Conservation (phyloP, 2,888 invertebrate species). For the Nomada goodeniana region DNA sequence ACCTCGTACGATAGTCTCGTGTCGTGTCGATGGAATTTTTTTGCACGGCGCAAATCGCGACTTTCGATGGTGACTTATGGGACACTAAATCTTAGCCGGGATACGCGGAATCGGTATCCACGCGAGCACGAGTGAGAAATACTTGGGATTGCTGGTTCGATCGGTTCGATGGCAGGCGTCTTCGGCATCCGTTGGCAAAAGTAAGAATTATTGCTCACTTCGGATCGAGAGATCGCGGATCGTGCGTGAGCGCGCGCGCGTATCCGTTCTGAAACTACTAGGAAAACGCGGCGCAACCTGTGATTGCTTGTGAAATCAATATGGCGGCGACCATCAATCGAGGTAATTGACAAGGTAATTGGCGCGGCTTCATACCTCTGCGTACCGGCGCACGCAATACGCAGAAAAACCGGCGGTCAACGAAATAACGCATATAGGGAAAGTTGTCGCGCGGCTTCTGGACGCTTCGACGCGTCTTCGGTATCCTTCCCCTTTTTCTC, state of each 20-base stretch:
- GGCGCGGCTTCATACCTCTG: conserved; percentile 75
- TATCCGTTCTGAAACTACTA: conserved; percentile 41
- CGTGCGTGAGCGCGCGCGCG: not conserved
- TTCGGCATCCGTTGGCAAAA: conserved; percentile 74
- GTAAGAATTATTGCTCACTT: conserved; percentile 77
- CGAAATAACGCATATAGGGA: conserved; percentile 76
- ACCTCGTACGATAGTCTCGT: conserved; percentile 56
- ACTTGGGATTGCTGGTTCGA: conserved; percentile 75
- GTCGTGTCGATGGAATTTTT: conserved; percentile 55
- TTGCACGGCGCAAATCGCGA: conserved; percentile 25
- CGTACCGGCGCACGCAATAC: conserved; percentile 52
- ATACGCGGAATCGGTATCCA: conserved; percentile 63
- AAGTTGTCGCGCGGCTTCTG: conserved; percentile 68
- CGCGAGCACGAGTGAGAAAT: conserved; percentile 73
- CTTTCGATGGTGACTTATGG: conserved; percentile 61
- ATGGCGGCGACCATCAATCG: conserved; percentile 79
- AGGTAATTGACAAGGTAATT: conserved; percentile 80
- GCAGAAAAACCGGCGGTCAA: conserved; percentile 64
- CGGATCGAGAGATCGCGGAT: conserved; percentile 18
- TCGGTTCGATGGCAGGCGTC: conserved; percentile 73
- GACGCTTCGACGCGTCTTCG: conserved; percentile 35
- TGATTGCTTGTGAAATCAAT: conserved; percentile 77
- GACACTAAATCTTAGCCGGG: conserved; percentile 60
- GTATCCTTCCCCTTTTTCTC: conserved; percentile 30
- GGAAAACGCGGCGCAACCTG: conserved; percentile 54